Evolutionary conservation across 1,140 invertebrate species (phyloP), one percentile per base, ranked within the genome.

Genomic region (Euwallacea fornicatus): DNA sequence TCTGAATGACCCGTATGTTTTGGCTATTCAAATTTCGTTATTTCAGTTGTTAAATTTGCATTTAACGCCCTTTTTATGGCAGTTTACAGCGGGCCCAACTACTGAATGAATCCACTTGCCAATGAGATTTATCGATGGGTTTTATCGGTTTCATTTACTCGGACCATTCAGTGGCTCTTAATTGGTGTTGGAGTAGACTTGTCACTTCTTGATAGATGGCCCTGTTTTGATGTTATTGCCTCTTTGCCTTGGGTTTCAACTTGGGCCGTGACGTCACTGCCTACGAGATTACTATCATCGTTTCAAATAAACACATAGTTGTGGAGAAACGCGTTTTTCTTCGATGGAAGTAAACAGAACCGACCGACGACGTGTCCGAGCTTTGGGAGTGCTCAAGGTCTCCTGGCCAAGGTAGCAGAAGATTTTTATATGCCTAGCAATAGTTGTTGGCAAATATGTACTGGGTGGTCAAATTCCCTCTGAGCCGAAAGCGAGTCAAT

Each of bases 1-100:
- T 56, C 54, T 56, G 54, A 56, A 56, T 56, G 11, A 56, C 54
- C 54, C 54, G 54, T 56, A 56, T 56, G 54, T 56, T 56, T 56
- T 16, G 54, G 16, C 2, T 56, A 15, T 56, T 56, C 16, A 8
- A 56, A 56, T 56, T 13, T 56, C 16, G 16, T 56, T 56, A 15
- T 15, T 15, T 15, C 54, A 13, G 16, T 16, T 15, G 16, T 56
- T 56, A 56, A 21, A 56, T 21, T 56, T 13, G 16, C 16, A 56
- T 56, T 21, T 15, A 56, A 8, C 16, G 54, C n/a, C n/a, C 16
- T 56, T 56, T 56, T 56, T 56, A 56, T 15, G 8, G 46, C 9
- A 50, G 13, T 33, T 9, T 56, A 15, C n/a, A 56, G 54, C 16
- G 16, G 8, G 16, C 10, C 10, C 8, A 15, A 56, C 54, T 56